Evolutionary conservation across 2,888 invertebrate genomes (phyloP), one percentile per base, ranked within the genome.

Genomic region (Temnothorax ravouxi): DNA sequence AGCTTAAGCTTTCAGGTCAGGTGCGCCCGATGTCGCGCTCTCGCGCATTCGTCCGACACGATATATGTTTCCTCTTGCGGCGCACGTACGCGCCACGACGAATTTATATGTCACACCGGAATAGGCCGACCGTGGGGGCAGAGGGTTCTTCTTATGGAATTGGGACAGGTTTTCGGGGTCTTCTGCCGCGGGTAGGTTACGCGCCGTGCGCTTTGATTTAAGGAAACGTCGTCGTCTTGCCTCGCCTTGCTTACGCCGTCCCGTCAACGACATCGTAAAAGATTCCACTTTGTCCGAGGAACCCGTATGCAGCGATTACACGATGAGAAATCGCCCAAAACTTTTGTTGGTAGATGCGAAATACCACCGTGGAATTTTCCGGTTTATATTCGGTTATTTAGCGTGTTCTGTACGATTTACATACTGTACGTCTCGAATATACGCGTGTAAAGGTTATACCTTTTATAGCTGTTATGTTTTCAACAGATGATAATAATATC

Each of bases 1-100:
- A 80, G 74, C 76, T 93, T 91, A 92, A 91, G 91, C 89, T 93
- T 93, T 93, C 93, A 92, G 91, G 92, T 93, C 93, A 93, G 93
- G 93, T 93, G 92, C 93, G 91, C 88, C 85, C 88, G 88, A 87
- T 89, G 90, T 91, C 92, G 92, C 91, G 90, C 91, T 90, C 88
- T 91, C 90, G 88, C 91, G 90, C 91, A 90, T 86, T 90, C 88
- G 88, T 83, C 87, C 88, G 86, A 89, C 90, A 90, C 91, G 88
- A 90, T 92, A 90, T 88, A 91, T 91, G 91, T 91, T 92, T 92
- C 91, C 92, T 90, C 90, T 91, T 91, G 89, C 89, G 92, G 84
- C 89, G 92, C 92, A 92, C 92, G 92, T 92, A 92, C 90, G 85
- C 86, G 86, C 90, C 87, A 84, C 91, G 88, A 91, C 90, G 91